Base-by-base conservation (phyloP, 1,140 invertebrate genomes). In the Atopsyche davidsoni region DNA sequence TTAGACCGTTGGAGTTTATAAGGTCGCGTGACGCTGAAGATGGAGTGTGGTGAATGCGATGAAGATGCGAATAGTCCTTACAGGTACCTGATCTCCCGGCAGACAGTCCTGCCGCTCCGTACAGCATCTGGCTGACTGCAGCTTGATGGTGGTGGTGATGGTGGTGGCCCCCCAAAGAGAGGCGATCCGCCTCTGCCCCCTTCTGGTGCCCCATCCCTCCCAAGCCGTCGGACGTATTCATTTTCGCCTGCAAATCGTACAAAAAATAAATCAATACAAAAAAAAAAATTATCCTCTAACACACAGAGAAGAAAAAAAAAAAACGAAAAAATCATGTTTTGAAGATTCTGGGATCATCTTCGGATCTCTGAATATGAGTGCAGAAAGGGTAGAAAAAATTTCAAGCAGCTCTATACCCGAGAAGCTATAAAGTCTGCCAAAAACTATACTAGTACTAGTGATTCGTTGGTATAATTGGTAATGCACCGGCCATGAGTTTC, bases 201-300 rank as follows among this genome's bases (percentile, higher is more conserved):
- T 72, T 71, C 61, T 73, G 71, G 45, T 72, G 69, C 11, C 63
- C 63, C 51, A 53, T 53, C 14, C 42, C 55, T 4, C 67, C 66
- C 1, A 73, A 54, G 0, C 59, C 58, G 55, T 78, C 76, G 0
- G 65, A 66, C 13, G 70, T 71, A 47, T 74, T 78, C 77, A 78
- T 79, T 63, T 79, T 79, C 42, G 76, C 76, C 77, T 79, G 66
- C 22, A 69, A 77, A 31, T 14, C 2, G 13, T 16, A 40, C n/a
- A n/a, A n/a, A n/a, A n/a, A 31, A 1, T 2, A 28, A 18, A 21
- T 41, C 22, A 6, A 28, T 28, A 28, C 25, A 28, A 7, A 7
- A 28, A 7, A 28, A 7, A 28, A 28, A 28, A 28, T 28, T 28
- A 28, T 28, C 7, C 25, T 28, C n/a, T n/a, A 28, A 28, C n/a